phyloP scores from a whole-genome alignment of 2,888 invertebrate genomes.

The Mechanitis messenoides region DNA sequence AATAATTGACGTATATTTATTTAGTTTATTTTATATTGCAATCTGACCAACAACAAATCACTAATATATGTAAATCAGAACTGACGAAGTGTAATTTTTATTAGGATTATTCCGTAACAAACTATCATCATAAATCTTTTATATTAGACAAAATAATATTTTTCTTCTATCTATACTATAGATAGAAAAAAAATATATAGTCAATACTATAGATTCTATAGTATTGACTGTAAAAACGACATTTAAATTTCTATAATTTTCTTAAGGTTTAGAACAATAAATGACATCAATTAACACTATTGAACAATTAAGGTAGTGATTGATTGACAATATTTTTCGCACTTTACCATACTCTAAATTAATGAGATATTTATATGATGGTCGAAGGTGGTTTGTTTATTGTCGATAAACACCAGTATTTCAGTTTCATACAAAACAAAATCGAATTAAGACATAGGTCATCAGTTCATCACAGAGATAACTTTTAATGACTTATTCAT shows the following conservation, averaged over 20 bases:
- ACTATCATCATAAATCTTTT: constrained; percentile 15
- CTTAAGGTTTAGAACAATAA: no score
- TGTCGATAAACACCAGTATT: background rate
- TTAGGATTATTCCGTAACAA: constrained; percentile 20
- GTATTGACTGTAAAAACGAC: no score
- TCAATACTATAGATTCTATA: no score
- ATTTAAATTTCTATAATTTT: no score
- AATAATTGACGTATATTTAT: background rate
- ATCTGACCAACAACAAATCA: constrained; percentile 20
- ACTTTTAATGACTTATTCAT: constrained; percentile 63
- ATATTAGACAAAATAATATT: background rate
- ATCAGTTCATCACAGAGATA: constrained; percentile 48
- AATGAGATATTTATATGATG: no score
- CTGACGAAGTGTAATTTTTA: constrained; percentile 11
- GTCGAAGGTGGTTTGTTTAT: background rate
- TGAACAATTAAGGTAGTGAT: no score
- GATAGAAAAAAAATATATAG: no score
- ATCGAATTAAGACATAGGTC: constrained; percentile 52
- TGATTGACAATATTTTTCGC: no score
- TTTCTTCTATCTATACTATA: background rate
- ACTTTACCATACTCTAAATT: no score
- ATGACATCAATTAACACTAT: no score
- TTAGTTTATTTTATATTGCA: constrained; percentile 9
- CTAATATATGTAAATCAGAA: constrained; percentile 23
- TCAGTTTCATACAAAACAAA: background rate